phyloP scores from a whole-genome alignment of 2,888 invertebrate species.

The Stenchaetothrips biformis region DNA sequence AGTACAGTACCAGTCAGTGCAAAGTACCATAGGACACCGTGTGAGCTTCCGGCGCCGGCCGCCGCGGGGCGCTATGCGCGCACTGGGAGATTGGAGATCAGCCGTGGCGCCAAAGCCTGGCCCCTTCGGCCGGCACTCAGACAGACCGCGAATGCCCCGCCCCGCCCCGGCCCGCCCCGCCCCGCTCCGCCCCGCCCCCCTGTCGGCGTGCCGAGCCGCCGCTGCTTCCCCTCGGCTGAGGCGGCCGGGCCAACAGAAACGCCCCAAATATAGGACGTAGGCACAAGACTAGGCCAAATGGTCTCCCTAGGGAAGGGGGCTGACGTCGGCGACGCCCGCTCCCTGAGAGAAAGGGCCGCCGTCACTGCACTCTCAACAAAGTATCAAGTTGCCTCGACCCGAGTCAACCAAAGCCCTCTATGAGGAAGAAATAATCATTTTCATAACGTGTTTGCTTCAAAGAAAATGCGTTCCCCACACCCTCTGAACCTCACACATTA shows the following conservation, averaged over 20 bases:
- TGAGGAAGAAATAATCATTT: no score
- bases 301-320: background rate
- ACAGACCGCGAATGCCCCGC: background rate
- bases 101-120: background rate
- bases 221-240: background rate
- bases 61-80: no score
- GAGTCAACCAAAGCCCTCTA: no score
- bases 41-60: no score
- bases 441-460: no score
- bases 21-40: no score
- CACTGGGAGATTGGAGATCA: no score
- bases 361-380: background rate
- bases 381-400: background rate
- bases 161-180: background rate
- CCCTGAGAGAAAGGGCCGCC: background rate
- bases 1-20: no score
- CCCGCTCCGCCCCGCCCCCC: background rate
- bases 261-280: constrained; percentile 5
- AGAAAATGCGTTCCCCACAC: no score
- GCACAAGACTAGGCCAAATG: background rate
- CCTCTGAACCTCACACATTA: no score
- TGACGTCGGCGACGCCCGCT: no score
- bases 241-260: background rate
- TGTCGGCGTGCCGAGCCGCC: no score
- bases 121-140: background rate